phyloP scores from a whole-genome alignment of 2,113 vertebrate species.

The Verasper variegatus region DNA sequence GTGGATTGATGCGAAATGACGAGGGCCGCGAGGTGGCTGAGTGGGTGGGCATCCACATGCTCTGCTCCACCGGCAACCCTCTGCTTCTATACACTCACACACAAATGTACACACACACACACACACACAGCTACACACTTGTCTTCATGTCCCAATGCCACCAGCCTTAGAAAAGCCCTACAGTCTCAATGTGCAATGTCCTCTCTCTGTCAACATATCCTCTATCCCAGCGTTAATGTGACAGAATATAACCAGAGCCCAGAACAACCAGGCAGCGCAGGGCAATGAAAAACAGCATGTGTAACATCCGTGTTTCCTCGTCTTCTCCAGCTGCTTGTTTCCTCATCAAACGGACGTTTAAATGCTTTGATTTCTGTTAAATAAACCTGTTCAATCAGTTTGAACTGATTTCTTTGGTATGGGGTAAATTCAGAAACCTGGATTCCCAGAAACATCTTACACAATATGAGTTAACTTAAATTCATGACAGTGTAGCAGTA shows the following conservation, averaged over 20 bases:
- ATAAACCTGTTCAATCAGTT: background rate
- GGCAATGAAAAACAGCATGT: slow-evolving; percentile 50
- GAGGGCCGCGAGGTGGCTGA: slow-evolving; percentile 78
- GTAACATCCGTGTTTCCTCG: slow-evolving; percentile 48
- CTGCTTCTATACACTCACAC: slow-evolving; percentile 23
- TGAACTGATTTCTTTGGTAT: background rate
- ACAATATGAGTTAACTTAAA: background rate
- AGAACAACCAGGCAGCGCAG: slow-evolving; percentile 58
- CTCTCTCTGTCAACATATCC: slow-evolving; percentile 81
- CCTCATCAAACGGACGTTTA: slow-evolving; percentile 14
- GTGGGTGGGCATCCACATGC: slow-evolving; percentile 83
- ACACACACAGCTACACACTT: slow-evolving; percentile 69
- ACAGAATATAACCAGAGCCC: slow-evolving; percentile 75
- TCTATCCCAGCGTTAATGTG: slow-evolving; percentile 74
- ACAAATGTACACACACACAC: slow-evolving; percentile 54
- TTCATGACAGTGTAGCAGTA: background rate
- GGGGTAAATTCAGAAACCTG: background rate
- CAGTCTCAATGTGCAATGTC: slow-evolving; percentile 79
- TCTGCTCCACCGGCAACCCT: slow-evolving; percentile 76
- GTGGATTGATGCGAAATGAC: slow-evolving; percentile 85
- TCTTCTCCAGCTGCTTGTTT: slow-evolving; percentile 44
- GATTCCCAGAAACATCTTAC: background rate
- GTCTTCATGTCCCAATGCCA: slow-evolving; percentile 74
- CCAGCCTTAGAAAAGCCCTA: slow-evolving; percentile 77
- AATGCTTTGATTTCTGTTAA: too few relatives aligned